Percentiles rank a stretch among this genome's conserved stretches.
phyloP scores from a whole-genome alignment of 2,113 vertebrate species.

The Hyperopisus bebe region DNA sequence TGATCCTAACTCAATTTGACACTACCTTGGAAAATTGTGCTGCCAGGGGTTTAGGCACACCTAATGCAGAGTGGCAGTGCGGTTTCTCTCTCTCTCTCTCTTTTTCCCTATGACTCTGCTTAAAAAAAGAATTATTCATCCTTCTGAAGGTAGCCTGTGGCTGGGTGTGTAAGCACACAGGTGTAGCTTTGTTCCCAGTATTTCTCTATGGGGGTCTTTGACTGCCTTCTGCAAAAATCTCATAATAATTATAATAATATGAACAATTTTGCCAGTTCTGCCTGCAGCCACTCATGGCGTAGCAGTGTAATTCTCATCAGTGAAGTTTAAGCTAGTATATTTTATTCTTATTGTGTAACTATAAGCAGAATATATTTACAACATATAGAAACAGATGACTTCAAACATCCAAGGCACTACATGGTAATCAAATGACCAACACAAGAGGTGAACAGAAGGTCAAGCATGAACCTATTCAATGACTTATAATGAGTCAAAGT shows the following conservation, averaged over 20 bases:
- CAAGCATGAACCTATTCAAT: not conserved
- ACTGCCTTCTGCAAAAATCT: not conserved
- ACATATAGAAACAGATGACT: not conserved
- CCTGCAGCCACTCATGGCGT: not conserved
- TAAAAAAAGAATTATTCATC: not conserved
- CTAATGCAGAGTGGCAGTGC: slow-evolving; percentile 16
- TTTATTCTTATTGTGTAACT: not conserved
- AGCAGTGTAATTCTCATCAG: not conserved
- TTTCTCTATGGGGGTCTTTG: not conserved
- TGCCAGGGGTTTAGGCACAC: slow-evolving; percentile 10
- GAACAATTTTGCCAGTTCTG: not conserved
- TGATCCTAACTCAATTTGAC: slow-evolving; percentile 14
- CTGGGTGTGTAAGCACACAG: not conserved
- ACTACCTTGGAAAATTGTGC: slow-evolving; percentile 6
- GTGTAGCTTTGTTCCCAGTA: not conserved
- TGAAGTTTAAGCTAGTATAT: not conserved
- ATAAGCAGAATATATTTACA: not conserved
- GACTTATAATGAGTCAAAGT: not conserved
- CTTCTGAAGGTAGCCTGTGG: not conserved
- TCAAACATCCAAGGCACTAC: not conserved
- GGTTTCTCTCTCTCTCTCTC: not conserved
- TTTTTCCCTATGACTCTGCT: not conserved
- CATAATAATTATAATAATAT: not conserved
- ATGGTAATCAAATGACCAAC: not conserved
- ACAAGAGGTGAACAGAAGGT: not conserved